Percentiles rank a stretch among this genome's conserved stretches.
Evolutionary conservation across 2,888 invertebrate species (phyloP).

Genomic region (Drosophila demipolita): DNA sequence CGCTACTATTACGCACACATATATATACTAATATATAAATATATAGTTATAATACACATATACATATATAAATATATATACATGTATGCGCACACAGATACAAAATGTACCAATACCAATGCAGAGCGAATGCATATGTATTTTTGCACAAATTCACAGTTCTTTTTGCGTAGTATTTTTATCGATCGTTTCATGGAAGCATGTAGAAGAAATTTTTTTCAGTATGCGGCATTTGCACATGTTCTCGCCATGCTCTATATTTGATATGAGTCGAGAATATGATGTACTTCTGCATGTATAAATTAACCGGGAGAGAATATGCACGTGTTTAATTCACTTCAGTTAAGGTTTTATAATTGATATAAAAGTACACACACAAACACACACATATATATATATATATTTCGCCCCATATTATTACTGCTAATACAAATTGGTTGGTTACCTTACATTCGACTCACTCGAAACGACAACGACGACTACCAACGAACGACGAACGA

Average conservation of each 20-base stretch:
- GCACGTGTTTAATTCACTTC: constrained; percentile 62
- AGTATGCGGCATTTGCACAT: constrained; percentile 57
- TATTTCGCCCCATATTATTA: constrained; percentile 62
- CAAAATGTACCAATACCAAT: constrained; percentile 57
- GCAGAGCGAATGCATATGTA: constrained; percentile 44
- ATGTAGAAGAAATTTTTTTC: constrained; percentile 48
- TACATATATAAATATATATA: constrained; percentile 16
- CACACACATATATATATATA: constrained; percentile 38
- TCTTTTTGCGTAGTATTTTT: constrained; percentile 84
- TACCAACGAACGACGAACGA: constrained; percentile 83
- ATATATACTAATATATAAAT: constrained; percentile 15
- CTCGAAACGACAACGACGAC: constrained; percentile 85
- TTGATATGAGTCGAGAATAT: constrained; percentile 14
- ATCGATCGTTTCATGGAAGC: constrained; percentile 77
- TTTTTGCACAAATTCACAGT: constrained; percentile 78
- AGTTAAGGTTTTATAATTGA: constrained; percentile 46
- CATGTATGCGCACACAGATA: constrained; percentile 39
- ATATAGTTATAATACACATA: constrained; percentile 20
- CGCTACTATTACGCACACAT: constrained; percentile 39
- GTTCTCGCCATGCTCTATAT: constrained; percentile 17
- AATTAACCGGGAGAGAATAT: constrained; percentile 24
- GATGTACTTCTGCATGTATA: constrained; percentile 13
- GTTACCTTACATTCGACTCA: constrained; percentile 84
- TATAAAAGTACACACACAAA: constrained; percentile 13
- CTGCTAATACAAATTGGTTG: constrained; percentile 67